Percentiles rank a stretch among this genome's conserved stretches.
Evolutionary conservation across 2,113 vertebrate genomes (phyloP).

Genomic region (Oryctolagus cuniculus): DNA sequence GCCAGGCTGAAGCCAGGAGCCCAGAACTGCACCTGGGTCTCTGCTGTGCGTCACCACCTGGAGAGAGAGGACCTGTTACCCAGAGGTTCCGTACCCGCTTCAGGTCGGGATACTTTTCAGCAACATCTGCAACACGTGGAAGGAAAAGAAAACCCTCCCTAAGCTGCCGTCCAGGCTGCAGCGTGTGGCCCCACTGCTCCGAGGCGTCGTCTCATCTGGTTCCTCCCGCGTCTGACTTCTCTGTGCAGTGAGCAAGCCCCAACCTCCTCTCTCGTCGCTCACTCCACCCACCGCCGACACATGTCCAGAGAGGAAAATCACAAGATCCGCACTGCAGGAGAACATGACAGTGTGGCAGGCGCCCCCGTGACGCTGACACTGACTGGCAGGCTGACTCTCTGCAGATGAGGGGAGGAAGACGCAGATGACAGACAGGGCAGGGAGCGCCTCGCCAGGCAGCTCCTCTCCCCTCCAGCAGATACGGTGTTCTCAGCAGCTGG

Average conservation of each 20-base stretch:
- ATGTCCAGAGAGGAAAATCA: slow-evolving; percentile 26
- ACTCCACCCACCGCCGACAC: slow-evolving; percentile 32
- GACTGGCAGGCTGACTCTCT: neutral
- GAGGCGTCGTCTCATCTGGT: neutral
- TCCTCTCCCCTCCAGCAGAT: slow-evolving; percentile 45
- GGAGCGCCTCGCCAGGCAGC: neutral
- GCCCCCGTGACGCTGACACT: neutral
- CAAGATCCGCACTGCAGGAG: slow-evolving; percentile 29
- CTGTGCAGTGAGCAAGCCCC: neutral
- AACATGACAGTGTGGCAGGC: slow-evolving; percentile 1
- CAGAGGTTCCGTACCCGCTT: neutral
- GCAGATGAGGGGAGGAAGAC: slow-evolving; percentile 61
- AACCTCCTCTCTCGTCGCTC: slow-evolving; percentile 33
- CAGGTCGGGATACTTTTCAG: neutral
- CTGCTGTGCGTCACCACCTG: neutral
- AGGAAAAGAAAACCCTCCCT: neutral
- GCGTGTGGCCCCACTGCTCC: neutral
- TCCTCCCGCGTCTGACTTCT: neutral
- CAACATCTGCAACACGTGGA: neutral
- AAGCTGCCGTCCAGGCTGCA: neutral
- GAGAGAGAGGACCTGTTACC: neutral
- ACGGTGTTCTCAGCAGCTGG: slow-evolving; percentile 22
- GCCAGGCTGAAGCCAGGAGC: no score
- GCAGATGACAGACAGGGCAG: slow-evolving; percentile 29
- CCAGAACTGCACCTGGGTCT: no score